phyloP scores from a whole-genome alignment of 2,797 vertebrate genomes.

The Spondyliosoma cantharus region DNA sequence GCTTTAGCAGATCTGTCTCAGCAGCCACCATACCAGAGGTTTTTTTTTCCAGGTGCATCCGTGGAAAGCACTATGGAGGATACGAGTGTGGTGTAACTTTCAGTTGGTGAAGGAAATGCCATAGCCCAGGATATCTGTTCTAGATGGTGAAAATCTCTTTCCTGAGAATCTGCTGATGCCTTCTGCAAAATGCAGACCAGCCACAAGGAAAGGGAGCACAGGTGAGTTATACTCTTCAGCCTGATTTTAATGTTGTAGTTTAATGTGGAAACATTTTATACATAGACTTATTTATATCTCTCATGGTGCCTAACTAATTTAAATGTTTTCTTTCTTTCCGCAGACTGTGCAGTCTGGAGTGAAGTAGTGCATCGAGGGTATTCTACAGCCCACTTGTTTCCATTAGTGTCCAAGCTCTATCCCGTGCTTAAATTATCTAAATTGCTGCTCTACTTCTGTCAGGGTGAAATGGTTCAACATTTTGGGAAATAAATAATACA shows the following conservation, averaged over 20 bases:
- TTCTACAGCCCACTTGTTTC: neutral
- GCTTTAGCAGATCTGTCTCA: neutral
- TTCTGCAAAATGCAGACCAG: neutral
- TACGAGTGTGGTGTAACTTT: neutral
- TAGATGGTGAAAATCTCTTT: neutral
- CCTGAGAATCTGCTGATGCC: neutral
- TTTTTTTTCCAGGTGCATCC: too few species aligned
- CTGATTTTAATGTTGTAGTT: neutral
- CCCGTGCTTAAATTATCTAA: constrained; percentile 6
- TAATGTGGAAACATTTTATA: neutral
- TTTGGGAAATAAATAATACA: neutral
- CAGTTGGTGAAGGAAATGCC: too few species aligned
- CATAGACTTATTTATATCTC: neutral
- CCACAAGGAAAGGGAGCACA: neutral
- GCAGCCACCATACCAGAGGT: too few species aligned
- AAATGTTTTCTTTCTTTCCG: neutral
- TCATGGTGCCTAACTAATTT: neutral
- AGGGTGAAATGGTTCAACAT: neutral
- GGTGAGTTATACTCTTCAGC: neutral
- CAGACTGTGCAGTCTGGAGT: neutral
- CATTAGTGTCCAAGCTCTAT: neutral
- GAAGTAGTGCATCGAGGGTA: neutral
- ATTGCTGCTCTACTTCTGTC: neutral
- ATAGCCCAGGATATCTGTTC: too few species aligned
- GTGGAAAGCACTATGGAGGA: neutral